Evolutionary conservation across 1,140 invertebrate species (phyloP), one percentile per base, ranked within the genome.

Genomic region (Diplogasteroides magnus): DNA sequence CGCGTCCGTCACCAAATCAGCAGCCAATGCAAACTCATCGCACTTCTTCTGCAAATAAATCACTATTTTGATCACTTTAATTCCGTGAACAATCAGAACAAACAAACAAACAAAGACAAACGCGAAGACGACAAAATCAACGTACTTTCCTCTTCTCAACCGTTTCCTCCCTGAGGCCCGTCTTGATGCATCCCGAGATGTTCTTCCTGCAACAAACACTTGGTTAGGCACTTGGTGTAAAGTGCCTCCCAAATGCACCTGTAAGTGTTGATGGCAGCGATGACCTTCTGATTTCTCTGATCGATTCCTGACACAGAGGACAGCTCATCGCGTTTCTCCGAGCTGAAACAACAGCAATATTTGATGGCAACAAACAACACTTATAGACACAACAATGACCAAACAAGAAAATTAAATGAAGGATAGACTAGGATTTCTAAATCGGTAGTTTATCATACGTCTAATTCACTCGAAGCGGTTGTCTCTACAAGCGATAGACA

Each of bases 101-200:
- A 61, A 61, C 13, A 26, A 26, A 1, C 25, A 61, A 61, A 14
- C 28, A 61, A 1, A 14, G 15, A 14, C 23, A 14, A 1, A 13
- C 59, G 23, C 13, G 23, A 1, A 13, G 25, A 25, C 6, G 1
- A 0, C 13, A 25, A 15, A 65, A 48, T 3, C 37, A 2, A 13
- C 27, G 6, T 58, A 67, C 70, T 64, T 62, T 72, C 25, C 70
- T 64, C 28, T 72, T 72, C 37, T 72, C 70, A 11, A 63, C 59
- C 63, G 63, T 67, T 37, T 72, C 70, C 60, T 72, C 70, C 56
- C 59, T 67, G 70, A 72, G 59, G 1, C 70, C 70, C 11, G 70
- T 72, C 37, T 60, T 63, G 0, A 72, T 37, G 23, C 64, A 60
- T 15, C 32, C 28, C 25, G 70, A 31, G 1, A 72, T 15, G 29